These are phyloP conservation scores for Pyrrhosoma nymphula DNA, from an alignment of 2,888 invertebrate species.

Conservation along the genomic window DNA sequence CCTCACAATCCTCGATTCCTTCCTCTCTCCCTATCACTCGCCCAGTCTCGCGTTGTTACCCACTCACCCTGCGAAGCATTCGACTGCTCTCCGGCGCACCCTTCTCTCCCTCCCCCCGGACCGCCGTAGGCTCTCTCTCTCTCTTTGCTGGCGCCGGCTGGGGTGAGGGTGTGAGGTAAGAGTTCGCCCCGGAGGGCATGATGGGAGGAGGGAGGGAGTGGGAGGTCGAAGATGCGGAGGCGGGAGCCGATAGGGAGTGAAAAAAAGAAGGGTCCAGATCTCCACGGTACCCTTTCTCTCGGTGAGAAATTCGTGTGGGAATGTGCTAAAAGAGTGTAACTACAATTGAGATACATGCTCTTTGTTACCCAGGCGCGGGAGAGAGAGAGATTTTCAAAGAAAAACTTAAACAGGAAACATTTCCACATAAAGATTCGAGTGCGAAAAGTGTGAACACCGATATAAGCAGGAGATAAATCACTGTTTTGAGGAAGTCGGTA, in stretches of 20 bases:
- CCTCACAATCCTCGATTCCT: neutral
- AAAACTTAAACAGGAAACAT: too few species aligned
- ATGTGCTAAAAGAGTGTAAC: neutral
- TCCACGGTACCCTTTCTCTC: neutral
- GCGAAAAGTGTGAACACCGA: too few species aligned
- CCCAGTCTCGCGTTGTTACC: too few species aligned
- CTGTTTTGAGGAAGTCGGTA: neutral
- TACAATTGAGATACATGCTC: neutral
- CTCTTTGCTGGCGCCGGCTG: too few species aligned
- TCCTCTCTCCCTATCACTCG: neutral
- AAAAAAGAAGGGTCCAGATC: neutral
- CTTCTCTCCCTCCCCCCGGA: neutral
- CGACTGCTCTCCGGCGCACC: too few species aligned
- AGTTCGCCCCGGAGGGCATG: too few species aligned
- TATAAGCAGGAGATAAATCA: neutral
- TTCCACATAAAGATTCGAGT: too few species aligned
- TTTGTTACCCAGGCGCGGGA: neutral
- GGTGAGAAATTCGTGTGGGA: neutral
- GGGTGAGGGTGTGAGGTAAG: too few species aligned
- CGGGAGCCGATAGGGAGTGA: neutral
- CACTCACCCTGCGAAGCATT: too few species aligned
- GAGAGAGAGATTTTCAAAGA: neutral
- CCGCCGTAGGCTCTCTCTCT: neutral
- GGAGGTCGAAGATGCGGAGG: neutral
- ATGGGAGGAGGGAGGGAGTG: too few species aligned